Evolutionary conservation across 1,140 invertebrate species (phyloP).

Genomic region (Hylaeus volcanicus): DNA sequence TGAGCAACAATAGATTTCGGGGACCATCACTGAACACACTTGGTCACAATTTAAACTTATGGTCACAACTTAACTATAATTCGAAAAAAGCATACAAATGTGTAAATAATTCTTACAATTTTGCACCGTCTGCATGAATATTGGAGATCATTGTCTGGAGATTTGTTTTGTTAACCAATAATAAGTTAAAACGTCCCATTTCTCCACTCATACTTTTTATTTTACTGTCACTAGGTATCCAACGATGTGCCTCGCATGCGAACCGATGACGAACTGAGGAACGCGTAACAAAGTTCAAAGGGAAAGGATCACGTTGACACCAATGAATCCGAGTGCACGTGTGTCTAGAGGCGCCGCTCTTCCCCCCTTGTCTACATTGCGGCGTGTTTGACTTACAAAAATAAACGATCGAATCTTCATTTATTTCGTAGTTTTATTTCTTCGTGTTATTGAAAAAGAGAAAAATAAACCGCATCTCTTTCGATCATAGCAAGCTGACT

Average conservation of each 20-base stretch:
- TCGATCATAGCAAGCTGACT: too few relatives aligned
- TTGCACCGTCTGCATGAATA: too few relatives aligned
- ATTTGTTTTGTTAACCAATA: not conserved
- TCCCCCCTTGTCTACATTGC: not conserved
- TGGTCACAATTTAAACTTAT: not conserved
- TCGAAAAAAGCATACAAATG: not conserved
- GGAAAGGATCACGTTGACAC: constrained; percentile 29
- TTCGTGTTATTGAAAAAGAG: too few relatives aligned
- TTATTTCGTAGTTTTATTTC: too few relatives aligned
- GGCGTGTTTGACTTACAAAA: not conserved
- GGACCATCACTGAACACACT: too few relatives aligned
- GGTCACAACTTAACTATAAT: not conserved
- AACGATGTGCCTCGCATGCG: constrained; percentile 14
- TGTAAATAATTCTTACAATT: not conserved
- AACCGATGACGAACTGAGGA: constrained; percentile 23
- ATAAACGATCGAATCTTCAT: not conserved
- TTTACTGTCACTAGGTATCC: not conserved
- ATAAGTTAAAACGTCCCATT: fast-evolving
- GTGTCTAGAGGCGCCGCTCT: not conserved
- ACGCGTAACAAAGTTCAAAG: constrained; percentile 21
- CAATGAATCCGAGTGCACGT: constrained; percentile 20
- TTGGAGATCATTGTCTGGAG: too few relatives aligned
- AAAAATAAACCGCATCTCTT: not conserved
- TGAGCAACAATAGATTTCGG: too few relatives aligned
- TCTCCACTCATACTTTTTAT: not conserved